Percentiles rank a stretch among this genome's conserved stretches.
These are phyloP conservation scores for Indicator maculatus DNA, from an alignment of 2,113 vertebrate species.

Conservation along the genomic window DNA sequence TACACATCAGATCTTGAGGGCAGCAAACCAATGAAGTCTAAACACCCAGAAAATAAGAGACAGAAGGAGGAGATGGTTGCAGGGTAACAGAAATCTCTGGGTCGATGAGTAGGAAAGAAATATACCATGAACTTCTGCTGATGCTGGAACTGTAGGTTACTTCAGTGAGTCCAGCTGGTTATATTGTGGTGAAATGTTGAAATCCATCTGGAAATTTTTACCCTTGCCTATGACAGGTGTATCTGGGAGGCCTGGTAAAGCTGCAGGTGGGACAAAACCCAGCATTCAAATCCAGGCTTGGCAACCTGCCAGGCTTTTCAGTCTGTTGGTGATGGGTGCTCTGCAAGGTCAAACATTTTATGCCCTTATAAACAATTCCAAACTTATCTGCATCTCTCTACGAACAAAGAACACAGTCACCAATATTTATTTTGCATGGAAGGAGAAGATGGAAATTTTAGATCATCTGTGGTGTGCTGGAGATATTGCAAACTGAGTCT, in stretches of 20 bases:
- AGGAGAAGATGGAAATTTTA: not conserved
- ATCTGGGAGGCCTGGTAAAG: not conserved
- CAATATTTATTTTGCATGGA: not conserved
- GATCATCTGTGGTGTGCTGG: accelerated
- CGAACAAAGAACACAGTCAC: not conserved
- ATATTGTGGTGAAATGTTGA: not conserved
- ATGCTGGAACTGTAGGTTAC: not conserved
- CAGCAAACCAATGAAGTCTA: not conserved
- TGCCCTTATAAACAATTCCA: not conserved
- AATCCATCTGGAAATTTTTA: not conserved
- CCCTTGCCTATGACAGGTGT: not conserved
- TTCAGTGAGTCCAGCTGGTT: not conserved
- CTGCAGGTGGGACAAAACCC: not conserved
- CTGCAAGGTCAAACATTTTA: not conserved
- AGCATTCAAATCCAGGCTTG: not conserved
- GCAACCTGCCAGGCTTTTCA: not conserved
- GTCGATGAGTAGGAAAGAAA: not conserved
- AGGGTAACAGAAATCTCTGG: not conserved
- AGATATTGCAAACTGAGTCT: not conserved
- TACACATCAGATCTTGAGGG: not conserved
- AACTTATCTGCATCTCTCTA: not conserved
- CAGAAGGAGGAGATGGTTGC: not conserved
- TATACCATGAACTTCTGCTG: accelerated
- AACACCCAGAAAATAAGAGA: not conserved
- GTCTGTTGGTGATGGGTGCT: not conserved